phyloP scores from a whole-genome alignment of 2,888 invertebrate genomes.

The Chymomyza fuscimana region DNA sequence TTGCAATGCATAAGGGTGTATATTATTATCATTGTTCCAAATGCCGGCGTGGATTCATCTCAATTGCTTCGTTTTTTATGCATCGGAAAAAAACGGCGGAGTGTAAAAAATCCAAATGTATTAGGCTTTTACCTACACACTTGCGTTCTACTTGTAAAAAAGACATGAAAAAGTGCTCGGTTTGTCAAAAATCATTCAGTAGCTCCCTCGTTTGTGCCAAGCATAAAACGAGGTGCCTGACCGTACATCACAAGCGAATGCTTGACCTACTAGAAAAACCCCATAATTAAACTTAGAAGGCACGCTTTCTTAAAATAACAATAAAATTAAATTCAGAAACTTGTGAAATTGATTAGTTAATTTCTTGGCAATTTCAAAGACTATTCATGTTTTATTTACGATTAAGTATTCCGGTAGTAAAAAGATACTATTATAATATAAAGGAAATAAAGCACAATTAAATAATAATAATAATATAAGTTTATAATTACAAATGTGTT shows the following conservation, averaged over 20 bases:
- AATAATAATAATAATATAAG: no score
- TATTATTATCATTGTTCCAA: slow-evolving; percentile 48
- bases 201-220: background rate
- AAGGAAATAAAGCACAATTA: no score
- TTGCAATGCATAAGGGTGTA: slow-evolving; percentile 40
- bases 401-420: background rate
- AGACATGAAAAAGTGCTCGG: background rate
- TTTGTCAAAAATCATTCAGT: background rate
- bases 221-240: slow-evolving; percentile 43
- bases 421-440: background rate
- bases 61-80: slow-evolving; percentile 37
- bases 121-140: background rate
- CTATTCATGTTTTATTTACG: background rate
- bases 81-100: slow-evolving; percentile 39
- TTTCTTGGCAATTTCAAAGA: background rate
- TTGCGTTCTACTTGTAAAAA: background rate
- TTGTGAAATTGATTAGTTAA: no score
- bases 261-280: background rate
- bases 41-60: slow-evolving; percentile 34
- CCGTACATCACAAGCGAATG: slow-evolving; percentile 14
- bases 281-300: no score
- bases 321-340: no score
- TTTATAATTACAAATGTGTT: slow-evolving; percentile 29
- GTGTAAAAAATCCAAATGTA: slow-evolving; percentile 41
- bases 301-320: no score